Percentiles rank a stretch among this genome's conserved stretches.
These are phyloP conservation scores for Plagodis pulveraria DNA, from an alignment of 2,888 invertebrate genomes.

Conservation along the genomic window DNA sequence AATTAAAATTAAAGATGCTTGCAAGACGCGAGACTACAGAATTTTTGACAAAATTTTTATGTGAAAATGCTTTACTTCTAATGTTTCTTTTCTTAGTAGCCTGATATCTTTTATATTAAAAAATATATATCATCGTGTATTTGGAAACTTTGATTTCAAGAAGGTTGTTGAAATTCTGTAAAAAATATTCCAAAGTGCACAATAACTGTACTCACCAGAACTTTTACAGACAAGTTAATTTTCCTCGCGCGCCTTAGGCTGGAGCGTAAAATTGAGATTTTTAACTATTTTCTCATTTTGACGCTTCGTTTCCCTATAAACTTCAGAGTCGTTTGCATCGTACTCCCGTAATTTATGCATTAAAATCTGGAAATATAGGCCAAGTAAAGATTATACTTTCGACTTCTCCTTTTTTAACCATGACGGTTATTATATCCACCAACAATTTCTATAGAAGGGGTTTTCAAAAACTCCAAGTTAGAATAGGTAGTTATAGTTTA, in stretches of 20 bases:
- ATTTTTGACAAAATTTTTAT: slow-evolving; percentile 30
- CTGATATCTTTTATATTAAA: too few relatives aligned
- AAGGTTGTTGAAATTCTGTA: not conserved
- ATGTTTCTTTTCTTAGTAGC: too few relatives aligned
- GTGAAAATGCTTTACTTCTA: slow-evolving; percentile 20
- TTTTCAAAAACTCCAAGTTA: not conserved
- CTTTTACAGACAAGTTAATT: slow-evolving; percentile 27
- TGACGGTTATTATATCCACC: not conserved
- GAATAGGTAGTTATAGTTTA: not conserved
- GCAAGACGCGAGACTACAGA: slow-evolving; percentile 15
- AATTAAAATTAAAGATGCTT: slow-evolving; percentile 39
- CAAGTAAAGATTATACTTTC: slow-evolving; percentile 12
- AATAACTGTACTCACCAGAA: not conserved
- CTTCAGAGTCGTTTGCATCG: slow-evolving; percentile 22
- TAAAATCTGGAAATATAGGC: slow-evolving; percentile 15
- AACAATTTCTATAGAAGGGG: too few relatives aligned
- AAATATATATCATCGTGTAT: too few relatives aligned
- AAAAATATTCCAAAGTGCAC: slow-evolving; percentile 3
- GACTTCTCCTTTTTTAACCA: slow-evolving; percentile 5
- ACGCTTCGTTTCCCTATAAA: slow-evolving; percentile 21
- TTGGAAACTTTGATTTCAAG: too few relatives aligned
- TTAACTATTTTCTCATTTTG: slow-evolving; percentile 28
- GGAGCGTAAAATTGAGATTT: slow-evolving; percentile 23
- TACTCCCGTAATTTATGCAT: slow-evolving; percentile 25
- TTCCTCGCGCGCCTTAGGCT: slow-evolving; percentile 19